A percentile compares a stretch with the other conserved stretches of the same genome.
Conservation (phyloP, 2,888 invertebrate genomes). For the Papilio protenor region DNA sequence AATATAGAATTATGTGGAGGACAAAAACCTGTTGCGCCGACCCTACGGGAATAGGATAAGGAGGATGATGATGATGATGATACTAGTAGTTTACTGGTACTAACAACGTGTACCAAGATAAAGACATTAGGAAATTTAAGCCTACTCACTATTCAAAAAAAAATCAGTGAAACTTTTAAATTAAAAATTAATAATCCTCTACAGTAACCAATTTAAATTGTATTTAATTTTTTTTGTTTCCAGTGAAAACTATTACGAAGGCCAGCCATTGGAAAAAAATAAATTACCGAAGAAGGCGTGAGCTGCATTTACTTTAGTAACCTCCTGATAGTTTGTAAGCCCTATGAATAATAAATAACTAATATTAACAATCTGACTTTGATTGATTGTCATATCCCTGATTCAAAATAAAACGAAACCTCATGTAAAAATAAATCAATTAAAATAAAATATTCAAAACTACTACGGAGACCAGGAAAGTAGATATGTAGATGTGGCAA, state of each 20-base stretch:
- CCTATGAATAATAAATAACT: constrained; percentile 50
- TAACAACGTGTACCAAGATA: not conserved
- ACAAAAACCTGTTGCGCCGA: too few species aligned
- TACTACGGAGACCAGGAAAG: not conserved
- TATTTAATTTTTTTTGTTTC: constrained; percentile 53
- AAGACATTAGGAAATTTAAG: too few species aligned
- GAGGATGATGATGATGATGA: not conserved
- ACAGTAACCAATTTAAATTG: not conserved
- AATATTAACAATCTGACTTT: constrained; percentile 43
- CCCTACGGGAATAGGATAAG: too few species aligned
- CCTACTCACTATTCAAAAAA: not conserved
- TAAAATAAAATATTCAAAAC: not conserved
- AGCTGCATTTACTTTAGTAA: constrained; percentile 51
- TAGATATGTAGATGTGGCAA: not conserved
- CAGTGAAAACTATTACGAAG: constrained; percentile 88
- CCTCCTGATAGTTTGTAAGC: constrained; percentile 37
- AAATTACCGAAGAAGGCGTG: constrained; percentile 78
- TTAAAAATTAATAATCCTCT: not conserved
- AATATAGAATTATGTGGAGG: too few species aligned
- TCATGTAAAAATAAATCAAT: not conserved
- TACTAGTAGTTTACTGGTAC: not conserved
- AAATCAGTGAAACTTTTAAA: not conserved
- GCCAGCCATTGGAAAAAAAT: constrained; percentile 77
- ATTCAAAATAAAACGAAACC: not conserved
- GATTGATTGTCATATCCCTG: constrained; percentile 9